A percentile compares a stretch with the other conserved stretches of the same genome.
Evolutionary conservation across 2,113 vertebrate species (phyloP).

Genomic region (Manacus vitellinus): DNA sequence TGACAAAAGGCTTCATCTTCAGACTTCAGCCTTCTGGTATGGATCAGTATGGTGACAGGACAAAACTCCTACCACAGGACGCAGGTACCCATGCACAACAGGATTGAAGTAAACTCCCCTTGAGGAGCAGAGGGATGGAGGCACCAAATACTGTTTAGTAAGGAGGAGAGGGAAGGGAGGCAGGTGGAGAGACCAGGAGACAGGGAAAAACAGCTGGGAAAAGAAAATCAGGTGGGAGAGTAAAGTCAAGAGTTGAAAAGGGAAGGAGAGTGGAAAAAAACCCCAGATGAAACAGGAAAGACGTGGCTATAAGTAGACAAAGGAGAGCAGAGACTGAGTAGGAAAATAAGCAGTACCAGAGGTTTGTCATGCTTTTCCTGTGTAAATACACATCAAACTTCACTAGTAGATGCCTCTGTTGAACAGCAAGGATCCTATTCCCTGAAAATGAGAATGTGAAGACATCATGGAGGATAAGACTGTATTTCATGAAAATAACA

Average conservation of each 20-base stretch:
- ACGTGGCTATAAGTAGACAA: not conserved
- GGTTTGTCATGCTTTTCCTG: not conserved
- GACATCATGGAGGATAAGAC: not conserved
- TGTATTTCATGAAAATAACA: not conserved
- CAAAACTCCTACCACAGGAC: not conserved
- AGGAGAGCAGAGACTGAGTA: not conserved
- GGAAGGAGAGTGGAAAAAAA: not conserved
- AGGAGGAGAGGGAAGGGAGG: not conserved
- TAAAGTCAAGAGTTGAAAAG: not conserved
- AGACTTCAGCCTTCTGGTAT: not conserved
- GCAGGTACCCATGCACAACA: accelerated
- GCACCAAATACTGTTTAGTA: not conserved
- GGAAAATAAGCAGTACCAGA: not conserved
- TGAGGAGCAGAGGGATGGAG: not conserved
- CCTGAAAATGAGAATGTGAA: not conserved
- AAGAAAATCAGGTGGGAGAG: not conserved
- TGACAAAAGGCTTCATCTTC: not conserved
- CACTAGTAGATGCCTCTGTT: not conserved
- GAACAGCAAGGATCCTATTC: not conserved
- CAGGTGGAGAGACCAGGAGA: not conserved
- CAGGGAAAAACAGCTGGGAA: not conserved
- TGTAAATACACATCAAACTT: not conserved
- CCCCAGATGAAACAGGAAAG: not conserved
- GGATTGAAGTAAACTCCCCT: not conserved
- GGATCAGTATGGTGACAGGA: not conserved